Evolutionary conservation across 2,113 vertebrate genomes (phyloP), one percentile per base, ranked within the genome.

Genomic region (Scolopax mira): DNA sequence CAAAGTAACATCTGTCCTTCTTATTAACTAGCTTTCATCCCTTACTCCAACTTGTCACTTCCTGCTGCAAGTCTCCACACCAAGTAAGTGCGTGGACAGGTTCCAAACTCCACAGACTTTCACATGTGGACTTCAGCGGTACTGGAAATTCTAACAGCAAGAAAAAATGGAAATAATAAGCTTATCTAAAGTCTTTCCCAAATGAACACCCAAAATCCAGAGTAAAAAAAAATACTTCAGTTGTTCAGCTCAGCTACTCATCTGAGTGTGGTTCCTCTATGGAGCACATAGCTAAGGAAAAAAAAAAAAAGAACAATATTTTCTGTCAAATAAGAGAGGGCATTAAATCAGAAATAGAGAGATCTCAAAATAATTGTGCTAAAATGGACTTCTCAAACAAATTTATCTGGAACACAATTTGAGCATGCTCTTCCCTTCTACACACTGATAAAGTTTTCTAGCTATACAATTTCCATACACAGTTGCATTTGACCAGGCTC

Each of bases 211-310:
- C 60, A 71, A 90, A 86, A 67, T 71, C 86, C 82, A 52, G 31
- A 88, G 60, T 96, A 93, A 74, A 94, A 74, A 94, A 94, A 93
- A 93, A 92, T 72, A 83, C 57, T 80, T 90, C 39, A 69, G 57
- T 52, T 95, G 64, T 83, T 80, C 79, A 86, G 57, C 75, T 93
- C 88, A 78, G 79, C 60, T 80, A 46, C 42, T 86, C 28, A 67
- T 81, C 60, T 86, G 90, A 66, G 54, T 51, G 55, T 49, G 51
- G 55, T 77, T 96, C 79, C 55, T 88, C 79, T 18, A 12, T 14
- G 41, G 55, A 94, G 46, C 51, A 73, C 30, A 62, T 3, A 85
- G 75, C 31, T 58, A 73, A 78, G 89, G 71, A 85, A 57, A 69
- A 90, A 72, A 85, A 57, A 69, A 90, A 72, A 94, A 74, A 84